These are phyloP conservation scores for Pampus argenteus DNA, from an alignment of 2,797 vertebrate genomes.

Conservation along the genomic window DNA sequence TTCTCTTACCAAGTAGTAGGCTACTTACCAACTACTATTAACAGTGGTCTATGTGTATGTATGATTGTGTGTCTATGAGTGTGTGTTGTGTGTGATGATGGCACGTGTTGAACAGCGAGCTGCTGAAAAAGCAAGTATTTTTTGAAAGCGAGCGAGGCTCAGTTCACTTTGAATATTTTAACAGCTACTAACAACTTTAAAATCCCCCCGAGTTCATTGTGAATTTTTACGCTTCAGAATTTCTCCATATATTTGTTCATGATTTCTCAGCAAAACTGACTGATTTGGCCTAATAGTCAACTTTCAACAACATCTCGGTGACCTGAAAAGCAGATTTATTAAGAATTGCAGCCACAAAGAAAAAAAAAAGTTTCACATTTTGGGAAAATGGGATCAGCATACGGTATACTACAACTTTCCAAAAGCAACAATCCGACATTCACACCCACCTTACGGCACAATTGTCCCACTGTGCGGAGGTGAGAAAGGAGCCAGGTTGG, in stretches of 20 bases:
- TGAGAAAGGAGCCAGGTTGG: neutral
- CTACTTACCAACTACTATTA: neutral
- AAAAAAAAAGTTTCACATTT: neutral
- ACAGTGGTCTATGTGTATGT: neutral
- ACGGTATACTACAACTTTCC: neutral
- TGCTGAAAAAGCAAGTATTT: neutral
- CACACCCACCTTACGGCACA: neutral
- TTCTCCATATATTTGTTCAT: neutral
- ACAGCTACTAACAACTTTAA: neutral
- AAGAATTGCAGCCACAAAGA: neutral
- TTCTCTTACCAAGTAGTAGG: slow-evolving; percentile 23
- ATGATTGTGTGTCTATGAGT: neutral
- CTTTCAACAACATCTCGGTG: neutral
- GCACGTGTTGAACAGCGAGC: neutral
- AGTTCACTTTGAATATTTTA: slow-evolving; percentile 20
- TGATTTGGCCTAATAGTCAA: neutral
- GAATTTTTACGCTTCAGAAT: neutral
- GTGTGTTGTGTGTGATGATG: neutral
- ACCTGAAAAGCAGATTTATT: neutral
- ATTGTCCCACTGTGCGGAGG: neutral
- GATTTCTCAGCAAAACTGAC: neutral
- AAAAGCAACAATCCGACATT: neutral
- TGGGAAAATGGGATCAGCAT: neutral
- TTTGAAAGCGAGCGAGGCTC: neutral
- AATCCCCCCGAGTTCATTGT: neutral